Conservation (phyloP, 2,113 vertebrate genomes). For the Acrocephalus kingi region DNA sequence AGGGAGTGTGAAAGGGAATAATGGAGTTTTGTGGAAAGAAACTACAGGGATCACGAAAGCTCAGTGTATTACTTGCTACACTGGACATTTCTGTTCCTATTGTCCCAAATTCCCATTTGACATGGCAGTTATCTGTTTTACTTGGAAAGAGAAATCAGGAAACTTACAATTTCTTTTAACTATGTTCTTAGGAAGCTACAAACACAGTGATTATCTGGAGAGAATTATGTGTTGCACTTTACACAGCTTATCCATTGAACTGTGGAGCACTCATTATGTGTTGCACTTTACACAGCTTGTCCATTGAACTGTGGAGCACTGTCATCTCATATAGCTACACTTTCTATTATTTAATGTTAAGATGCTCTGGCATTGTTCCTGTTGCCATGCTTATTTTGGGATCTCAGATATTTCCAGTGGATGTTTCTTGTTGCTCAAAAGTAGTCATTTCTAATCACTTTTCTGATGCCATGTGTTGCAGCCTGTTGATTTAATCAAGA, state of each 20-base stretch:
- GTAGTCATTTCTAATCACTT: background rate
- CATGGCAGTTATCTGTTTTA: background rate
- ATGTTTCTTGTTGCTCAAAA: slow-evolving; percentile 19
- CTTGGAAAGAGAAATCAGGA: background rate
- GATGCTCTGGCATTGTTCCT: background rate
- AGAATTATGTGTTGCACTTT: background rate
- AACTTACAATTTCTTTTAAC: background rate
- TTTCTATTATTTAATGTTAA: background rate
- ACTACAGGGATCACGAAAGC: background rate
- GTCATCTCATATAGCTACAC: background rate
- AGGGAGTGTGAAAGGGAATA: background rate
- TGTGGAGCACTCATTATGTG: background rate
- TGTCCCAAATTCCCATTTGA: background rate
- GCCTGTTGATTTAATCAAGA: background rate
- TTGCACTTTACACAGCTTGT: background rate
- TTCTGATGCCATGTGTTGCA: background rate
- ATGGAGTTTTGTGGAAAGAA: background rate
- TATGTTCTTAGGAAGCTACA: background rate
- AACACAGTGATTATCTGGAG: slow-evolving; percentile 4
- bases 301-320: slow-evolving; percentile 22
- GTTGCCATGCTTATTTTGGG: background rate
- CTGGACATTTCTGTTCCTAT: background rate
- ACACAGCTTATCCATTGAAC: slow-evolving; percentile 22
- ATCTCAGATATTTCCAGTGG: background rate
- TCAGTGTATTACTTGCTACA: background rate